These are phyloP conservation scores for Sebastes umbrosus DNA, from an alignment of 2,797 vertebrate species.

Conservation along the genomic window DNA sequence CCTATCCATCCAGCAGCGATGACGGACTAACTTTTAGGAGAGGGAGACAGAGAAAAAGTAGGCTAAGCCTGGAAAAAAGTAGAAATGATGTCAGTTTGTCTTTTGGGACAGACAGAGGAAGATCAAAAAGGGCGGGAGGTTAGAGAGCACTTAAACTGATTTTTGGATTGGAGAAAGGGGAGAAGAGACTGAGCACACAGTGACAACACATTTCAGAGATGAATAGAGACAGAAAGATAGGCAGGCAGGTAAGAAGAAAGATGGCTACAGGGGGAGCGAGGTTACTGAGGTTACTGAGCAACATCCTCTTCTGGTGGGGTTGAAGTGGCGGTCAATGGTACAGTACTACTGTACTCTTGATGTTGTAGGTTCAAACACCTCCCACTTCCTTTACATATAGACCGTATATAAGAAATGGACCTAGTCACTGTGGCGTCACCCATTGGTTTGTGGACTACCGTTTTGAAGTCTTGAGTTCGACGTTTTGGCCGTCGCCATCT, in stretches of 20 bases:
- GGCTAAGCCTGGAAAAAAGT: neutral
- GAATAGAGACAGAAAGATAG: constrained; percentile 6
- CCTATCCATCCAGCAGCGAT: neutral
- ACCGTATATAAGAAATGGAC: too few relatives aligned
- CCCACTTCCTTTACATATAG: neutral
- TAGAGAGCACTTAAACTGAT: constrained; percentile 9
- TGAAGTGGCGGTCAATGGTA: neutral
- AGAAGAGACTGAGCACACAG: neutral
- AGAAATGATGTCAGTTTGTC: neutral
- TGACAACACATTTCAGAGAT: constrained; percentile 17
- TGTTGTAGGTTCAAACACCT: neutral
- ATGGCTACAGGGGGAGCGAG: neutral
- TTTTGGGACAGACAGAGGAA: neutral
- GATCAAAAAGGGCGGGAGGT: neutral
- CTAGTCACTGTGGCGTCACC: too few relatives aligned
- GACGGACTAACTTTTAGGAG: constrained; percentile 11
- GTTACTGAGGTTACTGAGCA: constrained; percentile 21
- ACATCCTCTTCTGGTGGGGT: neutral
- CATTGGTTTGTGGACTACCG: too few relatives aligned
- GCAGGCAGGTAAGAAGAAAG: neutral
- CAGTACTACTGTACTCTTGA: too few relatives aligned
- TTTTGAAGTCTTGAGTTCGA: too few relatives aligned
- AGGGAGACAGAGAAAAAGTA: neutral
- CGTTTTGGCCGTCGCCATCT: too few relatives aligned
- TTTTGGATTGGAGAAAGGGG: neutral